These are phyloP conservation scores for Dryococelus australis DNA, from an alignment of 2,888 invertebrate species.

Conservation along the genomic window DNA sequence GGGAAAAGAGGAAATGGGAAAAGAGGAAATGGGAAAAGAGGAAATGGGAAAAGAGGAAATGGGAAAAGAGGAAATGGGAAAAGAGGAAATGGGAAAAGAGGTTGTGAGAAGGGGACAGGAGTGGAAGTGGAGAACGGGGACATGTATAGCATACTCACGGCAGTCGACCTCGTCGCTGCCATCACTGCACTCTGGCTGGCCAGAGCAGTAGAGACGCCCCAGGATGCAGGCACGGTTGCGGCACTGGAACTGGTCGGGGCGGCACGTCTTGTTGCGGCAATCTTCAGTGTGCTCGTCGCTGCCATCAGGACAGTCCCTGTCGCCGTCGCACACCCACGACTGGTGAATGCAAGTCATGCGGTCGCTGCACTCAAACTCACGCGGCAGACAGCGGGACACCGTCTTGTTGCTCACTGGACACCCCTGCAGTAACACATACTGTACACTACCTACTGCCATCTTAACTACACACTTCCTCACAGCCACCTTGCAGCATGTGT, in stretches of 20 bases:
- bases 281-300: slow-evolving; percentile 74
- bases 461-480: too few relatives aligned
- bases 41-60: too few relatives aligned
- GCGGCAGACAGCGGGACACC: slow-evolving; percentile 71
- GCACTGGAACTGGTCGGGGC: slow-evolving; percentile 88
- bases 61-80: too few relatives aligned
- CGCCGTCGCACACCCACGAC: slow-evolving; percentile 86
- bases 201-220: slow-evolving; percentile 83
- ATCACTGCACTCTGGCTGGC: slow-evolving; percentile 81
- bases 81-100: too few relatives aligned
- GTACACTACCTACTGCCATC: too few relatives aligned
- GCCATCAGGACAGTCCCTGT: slow-evolving; percentile 82
- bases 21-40: too few relatives aligned
- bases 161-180: slow-evolving; percentile 87
- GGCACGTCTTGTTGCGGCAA: slow-evolving; percentile 79
- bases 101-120: too few relatives aligned
- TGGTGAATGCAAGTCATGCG: slow-evolving; percentile 80
- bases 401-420: slow-evolving; percentile 64
- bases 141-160: slow-evolving; percentile 62
- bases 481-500: too few relatives aligned
- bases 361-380: slow-evolving; percentile 83
- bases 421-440: slow-evolving; percentile 59
- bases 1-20: too few relatives aligned
- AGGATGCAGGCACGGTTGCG: slow-evolving; percentile 75
- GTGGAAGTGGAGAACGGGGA: neutral